Percentiles rank a stretch among this genome's conserved stretches.
Conservation (phyloP, 2,888 invertebrate genomes). For the Ormia ochracea region DNA sequence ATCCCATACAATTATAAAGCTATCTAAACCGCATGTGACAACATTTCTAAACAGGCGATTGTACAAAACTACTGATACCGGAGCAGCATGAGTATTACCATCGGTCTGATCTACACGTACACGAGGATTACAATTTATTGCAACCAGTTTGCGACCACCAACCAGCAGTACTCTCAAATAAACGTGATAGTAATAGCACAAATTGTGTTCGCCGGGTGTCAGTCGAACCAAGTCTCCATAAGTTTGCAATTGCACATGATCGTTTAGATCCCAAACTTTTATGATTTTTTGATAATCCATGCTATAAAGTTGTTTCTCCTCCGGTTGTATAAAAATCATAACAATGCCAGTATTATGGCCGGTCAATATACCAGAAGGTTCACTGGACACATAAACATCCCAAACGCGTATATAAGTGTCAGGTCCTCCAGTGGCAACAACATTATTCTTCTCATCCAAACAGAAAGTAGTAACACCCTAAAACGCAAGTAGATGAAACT, state of each 20-base stretch:
- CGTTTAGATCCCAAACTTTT: slow-evolving; percentile 86
- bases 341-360: slow-evolving; percentile 86
- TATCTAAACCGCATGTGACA: slow-evolving; percentile 87
- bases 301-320: slow-evolving; percentile 83
- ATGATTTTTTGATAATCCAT: slow-evolving; percentile 84
- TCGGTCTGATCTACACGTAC: slow-evolving; percentile 83
- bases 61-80: slow-evolving; percentile 85
- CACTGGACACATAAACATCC: slow-evolving; percentile 86
- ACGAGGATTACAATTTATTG: slow-evolving; percentile 81
- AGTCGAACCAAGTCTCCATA: slow-evolving; percentile 82
- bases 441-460: slow-evolving; percentile 79
- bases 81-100: slow-evolving; percentile 83
- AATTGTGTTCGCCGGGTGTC: slow-evolving; percentile 80
- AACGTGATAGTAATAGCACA: slow-evolving; percentile 82
- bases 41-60: slow-evolving; percentile 86
- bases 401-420: slow-evolving; percentile 86
- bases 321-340: slow-evolving; percentile 82
- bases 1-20: slow-evolving; percentile 90
- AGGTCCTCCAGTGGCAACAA: slow-evolving; percentile 84
- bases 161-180: slow-evolving; percentile 82
- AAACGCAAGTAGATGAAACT: too few relatives aligned
- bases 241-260: slow-evolving; percentile 82
- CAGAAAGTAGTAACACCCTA: slow-evolving; percentile 83
- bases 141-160: slow-evolving; percentile 82
- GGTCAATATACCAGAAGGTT: slow-evolving; percentile 80